Evolutionary conservation across 2,113 vertebrate genomes (phyloP).

Genomic region (Mastomys coucha): DNA sequence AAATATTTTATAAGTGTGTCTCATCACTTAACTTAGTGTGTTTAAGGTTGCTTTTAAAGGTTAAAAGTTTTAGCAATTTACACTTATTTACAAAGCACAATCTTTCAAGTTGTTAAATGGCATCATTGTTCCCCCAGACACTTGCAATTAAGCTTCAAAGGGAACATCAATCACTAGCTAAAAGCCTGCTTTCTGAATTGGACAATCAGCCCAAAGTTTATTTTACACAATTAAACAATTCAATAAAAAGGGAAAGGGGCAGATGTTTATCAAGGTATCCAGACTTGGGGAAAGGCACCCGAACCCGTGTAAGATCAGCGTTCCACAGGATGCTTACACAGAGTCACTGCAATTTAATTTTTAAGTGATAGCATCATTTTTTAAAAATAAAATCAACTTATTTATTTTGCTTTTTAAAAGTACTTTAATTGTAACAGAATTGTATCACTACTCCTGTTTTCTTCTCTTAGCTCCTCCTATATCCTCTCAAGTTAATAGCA

Average conservation of each 20-base stretch:
- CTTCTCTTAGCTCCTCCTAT: not conserved
- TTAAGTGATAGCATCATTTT: slow-evolving; percentile 19
- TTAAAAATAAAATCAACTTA: not conserved
- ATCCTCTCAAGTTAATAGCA: not conserved
- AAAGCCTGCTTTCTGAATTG: slow-evolving; percentile 13
- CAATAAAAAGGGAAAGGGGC: not conserved
- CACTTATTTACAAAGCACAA: slow-evolving; percentile 23
- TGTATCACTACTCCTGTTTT: not conserved
- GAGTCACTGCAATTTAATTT: slow-evolving; percentile 16
- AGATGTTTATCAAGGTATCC: not conserved
- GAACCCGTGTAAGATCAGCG: not conserved
- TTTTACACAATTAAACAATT: slow-evolving; percentile 42
- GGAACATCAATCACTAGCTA: not conserved
- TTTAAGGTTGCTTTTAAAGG: slow-evolving; percentile 49
- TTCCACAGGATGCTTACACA: not conserved
- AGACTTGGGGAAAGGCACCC: not conserved
- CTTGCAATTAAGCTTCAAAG: slow-evolving; percentile 43
- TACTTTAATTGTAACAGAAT: not conserved
- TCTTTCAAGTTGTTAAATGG: slow-evolving; percentile 40
- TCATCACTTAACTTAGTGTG: slow-evolving; percentile 12
- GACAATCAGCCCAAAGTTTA: slow-evolving; percentile 26
- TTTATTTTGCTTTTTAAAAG: not conserved
- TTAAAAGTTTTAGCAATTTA: slow-evolving; percentile 51
- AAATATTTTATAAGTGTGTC: slow-evolving; percentile 5
- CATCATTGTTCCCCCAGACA: not conserved